Evolutionary conservation across 2,888 invertebrate species (phyloP).

Genomic region (Brachyptera risi): DNA sequence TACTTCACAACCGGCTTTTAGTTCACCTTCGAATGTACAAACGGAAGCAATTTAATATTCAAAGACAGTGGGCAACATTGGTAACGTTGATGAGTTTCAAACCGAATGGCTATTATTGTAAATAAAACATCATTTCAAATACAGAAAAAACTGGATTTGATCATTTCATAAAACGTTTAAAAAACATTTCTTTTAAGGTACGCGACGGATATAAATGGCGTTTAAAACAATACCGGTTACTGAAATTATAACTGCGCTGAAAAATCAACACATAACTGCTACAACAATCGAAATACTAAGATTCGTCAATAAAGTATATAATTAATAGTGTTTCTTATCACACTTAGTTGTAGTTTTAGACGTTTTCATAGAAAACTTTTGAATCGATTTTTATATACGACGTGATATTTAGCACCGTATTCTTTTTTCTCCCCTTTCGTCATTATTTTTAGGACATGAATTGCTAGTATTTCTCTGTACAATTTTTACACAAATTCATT

Average conservation of each 20-base stretch:
- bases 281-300: constrained; percentile 3
- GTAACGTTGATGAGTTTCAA: no score
- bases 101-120: background rate
- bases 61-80: no score
- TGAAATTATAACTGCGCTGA: background rate
- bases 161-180: no score
- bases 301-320: constrained; percentile 6
- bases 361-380: constrained; percentile 32
- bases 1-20: no score
- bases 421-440: constrained; percentile 12
- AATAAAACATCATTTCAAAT: background rate
- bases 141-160: background rate
- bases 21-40: no score
- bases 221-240: constrained; percentile 4
- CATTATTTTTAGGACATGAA: background rate
- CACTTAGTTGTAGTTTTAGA: constrained; percentile 27
- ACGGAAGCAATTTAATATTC: no score
- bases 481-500: constrained; percentile 6
- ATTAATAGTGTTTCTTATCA: constrained; percentile 16
- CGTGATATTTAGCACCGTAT: constrained; percentile 27
- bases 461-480: constrained; percentile 1
- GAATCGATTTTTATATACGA: constrained; percentile 19
- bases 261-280: background rate
- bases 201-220: no score
- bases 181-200: no score